A percentile compares a stretch with the other conserved stretches of the same genome.
phyloP scores from a whole-genome alignment of 2,797 vertebrate species.

The Heliangelus exortis region DNA sequence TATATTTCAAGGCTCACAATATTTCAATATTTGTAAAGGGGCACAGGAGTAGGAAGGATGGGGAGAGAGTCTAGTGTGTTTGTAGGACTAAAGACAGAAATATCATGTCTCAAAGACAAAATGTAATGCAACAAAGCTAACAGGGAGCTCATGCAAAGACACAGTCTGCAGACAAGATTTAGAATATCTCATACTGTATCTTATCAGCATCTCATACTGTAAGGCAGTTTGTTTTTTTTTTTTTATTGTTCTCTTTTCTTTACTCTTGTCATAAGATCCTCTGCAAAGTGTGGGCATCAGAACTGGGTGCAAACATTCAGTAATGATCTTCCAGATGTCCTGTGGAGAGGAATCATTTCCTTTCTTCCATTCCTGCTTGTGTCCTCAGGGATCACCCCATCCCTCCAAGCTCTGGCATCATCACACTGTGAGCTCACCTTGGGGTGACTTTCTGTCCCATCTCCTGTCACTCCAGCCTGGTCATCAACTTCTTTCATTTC shows the following conservation, averaged over 20 bases:
- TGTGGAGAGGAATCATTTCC: neutral
- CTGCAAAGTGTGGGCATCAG: neutral
- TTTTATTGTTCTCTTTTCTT: neutral
- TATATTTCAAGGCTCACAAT: too few species aligned
- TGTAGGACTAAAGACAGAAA: too few species aligned
- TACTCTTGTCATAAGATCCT: neutral
- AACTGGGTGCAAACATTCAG: neutral
- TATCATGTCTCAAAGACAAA: neutral
- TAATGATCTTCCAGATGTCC: neutral
- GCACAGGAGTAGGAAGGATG: neutral
- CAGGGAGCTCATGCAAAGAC: neutral
- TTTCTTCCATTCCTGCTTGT: neutral
- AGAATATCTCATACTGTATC: too few species aligned
- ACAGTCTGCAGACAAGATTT: neutral
- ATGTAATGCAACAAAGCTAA: neutral
- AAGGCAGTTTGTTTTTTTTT: neutral
- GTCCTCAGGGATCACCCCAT: neutral
- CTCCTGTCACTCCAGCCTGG: neutral
- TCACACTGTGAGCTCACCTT: neutral
- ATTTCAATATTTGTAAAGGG: neutral
- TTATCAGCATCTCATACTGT: neutral
- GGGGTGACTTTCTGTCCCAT: neutral
- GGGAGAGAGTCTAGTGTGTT: neutral
- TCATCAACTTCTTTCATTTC: neutral
- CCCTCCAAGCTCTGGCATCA: neutral